Conservation (phyloP, 2,113 vertebrate genomes). For the Brachypteracias leptosomus region DNA sequence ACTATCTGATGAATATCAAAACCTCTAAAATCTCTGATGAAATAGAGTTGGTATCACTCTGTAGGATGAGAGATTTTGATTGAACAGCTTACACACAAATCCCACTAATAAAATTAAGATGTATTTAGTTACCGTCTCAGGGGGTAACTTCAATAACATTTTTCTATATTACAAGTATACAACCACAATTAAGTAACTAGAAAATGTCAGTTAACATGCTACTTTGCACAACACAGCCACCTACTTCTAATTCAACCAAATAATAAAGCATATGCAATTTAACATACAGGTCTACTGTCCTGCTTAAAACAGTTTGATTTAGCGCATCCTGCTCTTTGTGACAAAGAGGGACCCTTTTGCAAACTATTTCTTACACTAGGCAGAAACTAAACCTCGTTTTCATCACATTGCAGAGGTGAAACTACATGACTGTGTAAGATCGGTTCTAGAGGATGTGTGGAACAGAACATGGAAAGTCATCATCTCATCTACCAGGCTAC, state of each 20-base stretch:
- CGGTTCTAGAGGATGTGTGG: not conserved
- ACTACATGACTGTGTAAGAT: accelerated
- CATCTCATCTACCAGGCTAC: not conserved
- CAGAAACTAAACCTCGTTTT: not conserved
- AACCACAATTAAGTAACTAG: not conserved
- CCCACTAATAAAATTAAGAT: no score
- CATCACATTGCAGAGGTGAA: not conserved
- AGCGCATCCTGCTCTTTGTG: not conserved
- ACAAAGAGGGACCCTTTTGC: not conserved
- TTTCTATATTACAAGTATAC: not conserved
- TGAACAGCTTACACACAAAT: not conserved
- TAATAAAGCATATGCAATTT: no score
- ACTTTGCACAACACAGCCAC: not conserved
- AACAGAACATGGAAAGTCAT: not conserved
- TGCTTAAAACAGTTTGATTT: not conserved
- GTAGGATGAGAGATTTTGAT: not conserved
- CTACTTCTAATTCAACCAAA: not conserved
- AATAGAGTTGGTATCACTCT: not conserved
- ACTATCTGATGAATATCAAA: not conserved
- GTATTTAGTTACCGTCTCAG: not conserved
- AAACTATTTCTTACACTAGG: not conserved
- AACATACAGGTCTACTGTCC: no score
- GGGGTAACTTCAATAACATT: not conserved
- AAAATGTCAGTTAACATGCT: accelerated
- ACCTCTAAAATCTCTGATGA: not conserved